These are phyloP conservation scores for Dolichotis patagonum DNA, from an alignment of 2,113 vertebrate species.

Conservation along the genomic window DNA sequence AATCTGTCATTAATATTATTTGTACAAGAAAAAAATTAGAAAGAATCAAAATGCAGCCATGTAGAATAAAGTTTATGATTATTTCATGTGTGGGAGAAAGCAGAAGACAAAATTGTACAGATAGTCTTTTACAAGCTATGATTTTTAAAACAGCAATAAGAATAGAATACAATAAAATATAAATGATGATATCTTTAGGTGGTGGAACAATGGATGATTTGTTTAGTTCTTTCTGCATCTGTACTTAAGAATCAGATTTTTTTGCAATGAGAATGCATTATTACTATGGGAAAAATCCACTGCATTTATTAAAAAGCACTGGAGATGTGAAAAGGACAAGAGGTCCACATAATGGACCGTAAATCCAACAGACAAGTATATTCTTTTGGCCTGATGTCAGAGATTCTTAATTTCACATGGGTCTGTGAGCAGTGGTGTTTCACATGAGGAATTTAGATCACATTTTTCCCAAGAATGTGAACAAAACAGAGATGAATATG, in stretches of 20 bases:
- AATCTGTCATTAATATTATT: conserved; percentile 23
- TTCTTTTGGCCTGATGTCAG: neutral
- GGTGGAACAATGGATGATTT: neutral
- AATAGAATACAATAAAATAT: neutral
- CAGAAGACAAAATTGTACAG: neutral
- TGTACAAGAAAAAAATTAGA: conserved; percentile 14
- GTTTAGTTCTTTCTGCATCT: neutral
- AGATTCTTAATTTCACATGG: neutral
- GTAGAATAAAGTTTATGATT: neutral
- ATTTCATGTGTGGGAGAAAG: neutral
- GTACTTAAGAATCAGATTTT: neutral
- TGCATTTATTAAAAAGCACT: neutral
- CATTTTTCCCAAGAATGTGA: neutral
- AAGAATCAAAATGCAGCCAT: neutral
- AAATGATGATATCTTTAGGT: neutral
- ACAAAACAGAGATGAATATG: no score
- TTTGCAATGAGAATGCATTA: neutral
- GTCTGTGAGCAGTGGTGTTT: neutral
- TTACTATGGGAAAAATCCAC: neutral
- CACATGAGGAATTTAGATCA: neutral
- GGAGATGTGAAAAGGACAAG: neutral
- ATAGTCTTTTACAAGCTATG: neutral
- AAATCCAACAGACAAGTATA: neutral
- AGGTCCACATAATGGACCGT: neutral
- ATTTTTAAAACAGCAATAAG: neutral